phyloP scores from a whole-genome alignment of 2,113 vertebrate genomes.

The Oryzias woworae region DNA sequence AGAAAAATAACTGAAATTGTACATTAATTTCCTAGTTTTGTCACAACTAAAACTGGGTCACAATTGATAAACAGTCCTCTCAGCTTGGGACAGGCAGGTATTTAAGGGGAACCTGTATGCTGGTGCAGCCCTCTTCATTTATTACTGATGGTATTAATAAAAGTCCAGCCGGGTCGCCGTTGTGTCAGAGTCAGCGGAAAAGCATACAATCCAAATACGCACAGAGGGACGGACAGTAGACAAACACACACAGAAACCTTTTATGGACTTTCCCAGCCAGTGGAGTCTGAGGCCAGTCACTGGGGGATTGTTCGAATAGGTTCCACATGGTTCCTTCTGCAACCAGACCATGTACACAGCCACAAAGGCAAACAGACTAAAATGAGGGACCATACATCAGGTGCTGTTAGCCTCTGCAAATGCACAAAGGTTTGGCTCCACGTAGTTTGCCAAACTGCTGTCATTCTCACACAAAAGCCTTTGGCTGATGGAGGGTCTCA shows the following conservation, averaged over 20 bases:
- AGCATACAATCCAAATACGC: slow-evolving; percentile 51
- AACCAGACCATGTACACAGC: slow-evolving; percentile 54
- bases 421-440: slow-evolving; percentile 10
- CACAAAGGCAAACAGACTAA: slow-evolving; percentile 34
- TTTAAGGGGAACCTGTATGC: slow-evolving; percentile 23
- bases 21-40: too few relatives aligned
- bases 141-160: slow-evolving; percentile 32
- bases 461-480: slow-evolving; percentile 52
- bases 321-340: slow-evolving; percentile 80
- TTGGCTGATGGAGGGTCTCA: slow-evolving; percentile 46
- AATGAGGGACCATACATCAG: slow-evolving; percentile 29
- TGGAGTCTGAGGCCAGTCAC: slow-evolving; percentile 71
- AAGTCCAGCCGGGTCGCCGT: slow-evolving; percentile 20
- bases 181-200: slow-evolving; percentile 50
- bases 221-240: slow-evolving; percentile 5
- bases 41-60: neutral
- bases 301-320: slow-evolving; percentile 83
- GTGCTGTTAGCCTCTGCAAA: slow-evolving; percentile 34
- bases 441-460: slow-evolving; percentile 42
- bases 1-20: too few relatives aligned
- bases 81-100: slow-evolving; percentile 28
- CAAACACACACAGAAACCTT: slow-evolving; percentile 70
- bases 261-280: slow-evolving; percentile 85
- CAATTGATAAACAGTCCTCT: slow-evolving; percentile 20
- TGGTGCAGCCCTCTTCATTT: slow-evolving; percentile 24